Base-by-base conservation (phyloP, 2,888 invertebrate genomes). In the Resseliella maxima region DNA sequence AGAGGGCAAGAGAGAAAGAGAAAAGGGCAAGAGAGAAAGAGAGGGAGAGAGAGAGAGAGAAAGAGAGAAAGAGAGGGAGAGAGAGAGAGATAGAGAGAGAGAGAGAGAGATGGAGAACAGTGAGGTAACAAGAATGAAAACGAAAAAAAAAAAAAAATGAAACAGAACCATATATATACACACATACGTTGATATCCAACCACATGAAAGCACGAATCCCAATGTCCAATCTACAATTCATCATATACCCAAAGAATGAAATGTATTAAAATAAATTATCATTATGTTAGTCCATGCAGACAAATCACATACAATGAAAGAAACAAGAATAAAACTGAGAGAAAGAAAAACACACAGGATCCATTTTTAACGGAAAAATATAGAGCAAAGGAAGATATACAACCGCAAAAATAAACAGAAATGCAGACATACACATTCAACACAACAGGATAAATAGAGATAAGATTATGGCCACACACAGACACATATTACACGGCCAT, bases 251-350 rank as follows among this genome's bases (percentile, higher is more conserved):
- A 72, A 50, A 72, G 72, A 72, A 72, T 12, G 35, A 18, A 72
- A 72, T 72, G 31, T 31, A 72, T 72, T 31, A 72, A 72, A 72
- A 72, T 72, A 72, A 72, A 72, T 72, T 72, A 72, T 72, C 27
- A 72, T 72, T 72, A 72, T 72, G 72, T 72, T 21, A 72, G 31
- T 27, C 72, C 72, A 35, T 72, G 35, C 72, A 31, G 72, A 72
- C 72, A 72, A 35, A 72, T 15, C 72, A 72, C 72, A 72, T 18
- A 15, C 12, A 50, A 50, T 1, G n/a, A 27, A 72, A 27, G 72
- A 59, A 59, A 18, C 50, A 3, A 41, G 41, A n/a, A n/a, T n/a
- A n/a, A n/a, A n/a, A n/a, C 41, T 5, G 6, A 41, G 12, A 41
- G 12, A 8, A 41, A 41, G 41, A 41, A 12, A 41, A 41, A 41